Evolutionary conservation across 2,113 vertebrate species (phyloP), one percentile per base, ranked within the genome.

Genomic region (Sceloporus undulatus): DNA sequence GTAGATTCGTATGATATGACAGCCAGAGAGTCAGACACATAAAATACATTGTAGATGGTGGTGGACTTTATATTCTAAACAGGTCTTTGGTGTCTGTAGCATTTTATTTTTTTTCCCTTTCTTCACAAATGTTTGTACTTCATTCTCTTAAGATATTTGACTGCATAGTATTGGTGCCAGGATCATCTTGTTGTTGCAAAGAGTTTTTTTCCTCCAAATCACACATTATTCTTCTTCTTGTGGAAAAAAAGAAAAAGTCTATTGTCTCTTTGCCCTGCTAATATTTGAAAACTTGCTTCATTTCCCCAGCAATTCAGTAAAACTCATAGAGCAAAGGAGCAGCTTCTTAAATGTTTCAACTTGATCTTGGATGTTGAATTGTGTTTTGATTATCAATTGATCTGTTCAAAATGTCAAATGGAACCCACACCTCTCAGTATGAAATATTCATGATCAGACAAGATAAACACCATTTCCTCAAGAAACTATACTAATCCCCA

Each of bases 401-500:
- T 89, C 29, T 87, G 48, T 71, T 56, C 79, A 25, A 76, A 76
- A 79, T 0, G 6, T 54, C 68, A 52, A 29, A 70, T 2, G 76
- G 66, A 90, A 71, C 85, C 19, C 8, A 29, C 85, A 91, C 90
- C 82, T 85, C 65, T 78, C 73, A 10, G 68, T 71, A 71, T 71
- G 68, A 71, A 71, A 71, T 71, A 71, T 71, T 81, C 89, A 73
- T 88, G 14, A 71, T 90, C 71, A 0, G 18, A 89, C 91, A 0
- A 3, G 19, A 59, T 77, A 92, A 91, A 88, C 4, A 2, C 42
- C 70, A 34, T 92, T 94, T 94, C 82, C 84, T 92, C 73, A 79
- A 88, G 84, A 90, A 94, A 91, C 78, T 77, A 38, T 78, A 7
- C 80, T 93, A 94, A 94, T 95, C 90, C 92, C 85, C 29, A 54